phyloP scores from a whole-genome alignment of 1,140 invertebrate species.

The Drosophila parvula region DNA sequence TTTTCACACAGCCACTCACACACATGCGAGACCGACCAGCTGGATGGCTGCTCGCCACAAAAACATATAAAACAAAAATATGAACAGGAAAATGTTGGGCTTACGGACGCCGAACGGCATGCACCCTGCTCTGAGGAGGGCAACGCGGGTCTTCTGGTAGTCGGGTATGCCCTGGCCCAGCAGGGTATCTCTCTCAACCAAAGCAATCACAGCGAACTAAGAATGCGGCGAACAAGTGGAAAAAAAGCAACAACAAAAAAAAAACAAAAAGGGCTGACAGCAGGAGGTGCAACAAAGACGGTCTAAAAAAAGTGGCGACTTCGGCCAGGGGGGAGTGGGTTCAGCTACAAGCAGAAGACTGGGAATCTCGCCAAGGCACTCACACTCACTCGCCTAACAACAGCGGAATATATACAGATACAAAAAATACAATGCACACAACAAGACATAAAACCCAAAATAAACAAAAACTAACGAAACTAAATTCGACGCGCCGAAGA shows the following conservation, averaged over 20 bases:
- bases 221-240: constrained; percentile 44
- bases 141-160: neutral
- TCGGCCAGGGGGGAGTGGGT: neutral
- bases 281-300: constrained; percentile 43
- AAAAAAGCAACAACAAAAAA: constrained; percentile 53
- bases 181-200: constrained; percentile 14
- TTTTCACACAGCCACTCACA: constrained; percentile 63
- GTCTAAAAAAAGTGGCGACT: neutral
- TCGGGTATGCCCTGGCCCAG: neutral
- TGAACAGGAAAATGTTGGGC: neutral
- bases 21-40: constrained; percentile 39
- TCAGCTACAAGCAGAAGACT: constrained; percentile 12
- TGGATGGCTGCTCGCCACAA: constrained; percentile 47
- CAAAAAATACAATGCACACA: constrained; percentile 10
- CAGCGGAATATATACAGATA: constrained; percentile 11
- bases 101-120: neutral
- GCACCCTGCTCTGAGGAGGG: neutral
- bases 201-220: constrained; percentile 14
- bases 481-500: neutral
- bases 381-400: constrained; percentile 6
- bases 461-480: neutral
- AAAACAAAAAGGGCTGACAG: constrained; percentile 28
- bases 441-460: constrained; percentile 30
- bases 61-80: constrained; percentile 39
- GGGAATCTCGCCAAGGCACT: constrained; percentile 15